A percentile compares a stretch with the other conserved stretches of the same genome.
phyloP scores from a whole-genome alignment of 2,113 vertebrate species.

The Meleagris gallopavo region DNA sequence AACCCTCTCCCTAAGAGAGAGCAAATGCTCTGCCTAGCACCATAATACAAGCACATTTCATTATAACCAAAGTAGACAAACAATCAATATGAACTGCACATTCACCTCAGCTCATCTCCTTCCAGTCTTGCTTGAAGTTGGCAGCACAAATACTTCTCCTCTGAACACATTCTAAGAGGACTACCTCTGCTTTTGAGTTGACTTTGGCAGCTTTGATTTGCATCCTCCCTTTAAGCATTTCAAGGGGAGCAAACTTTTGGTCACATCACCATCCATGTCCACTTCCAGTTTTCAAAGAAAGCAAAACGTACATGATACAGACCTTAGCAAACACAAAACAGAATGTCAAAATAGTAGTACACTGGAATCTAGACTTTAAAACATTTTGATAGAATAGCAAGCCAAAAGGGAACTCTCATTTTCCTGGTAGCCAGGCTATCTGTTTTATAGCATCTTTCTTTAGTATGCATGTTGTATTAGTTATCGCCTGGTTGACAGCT shows the following conservation, averaged over 20 bases:
- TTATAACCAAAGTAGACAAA: neutral
- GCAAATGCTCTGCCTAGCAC: neutral
- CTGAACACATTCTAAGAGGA: neutral
- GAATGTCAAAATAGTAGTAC: neutral
- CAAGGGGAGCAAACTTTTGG: neutral
- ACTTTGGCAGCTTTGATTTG: neutral
- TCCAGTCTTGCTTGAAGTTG: neutral
- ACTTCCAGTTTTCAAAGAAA: neutral
- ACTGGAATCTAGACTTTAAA: neutral
- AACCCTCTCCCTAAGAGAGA: neutral
- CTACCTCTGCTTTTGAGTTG: neutral
- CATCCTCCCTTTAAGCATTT: neutral
- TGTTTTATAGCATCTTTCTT: neutral
- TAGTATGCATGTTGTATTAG: neutral
- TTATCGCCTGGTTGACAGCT: conserved; percentile 34
- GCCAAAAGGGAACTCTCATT: neutral
- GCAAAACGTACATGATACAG: neutral
- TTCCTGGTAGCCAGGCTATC: neutral
- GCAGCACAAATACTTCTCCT: neutral
- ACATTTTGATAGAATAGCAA: neutral
- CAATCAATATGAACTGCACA: neutral
- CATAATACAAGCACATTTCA: neutral
- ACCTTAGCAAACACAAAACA: neutral
- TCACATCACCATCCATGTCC: neutral
- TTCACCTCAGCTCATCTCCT: neutral